Percentiles rank a stretch among this genome's conserved stretches.
phyloP scores from a whole-genome alignment of 2,888 invertebrate species.

The Seira ritae region DNA sequence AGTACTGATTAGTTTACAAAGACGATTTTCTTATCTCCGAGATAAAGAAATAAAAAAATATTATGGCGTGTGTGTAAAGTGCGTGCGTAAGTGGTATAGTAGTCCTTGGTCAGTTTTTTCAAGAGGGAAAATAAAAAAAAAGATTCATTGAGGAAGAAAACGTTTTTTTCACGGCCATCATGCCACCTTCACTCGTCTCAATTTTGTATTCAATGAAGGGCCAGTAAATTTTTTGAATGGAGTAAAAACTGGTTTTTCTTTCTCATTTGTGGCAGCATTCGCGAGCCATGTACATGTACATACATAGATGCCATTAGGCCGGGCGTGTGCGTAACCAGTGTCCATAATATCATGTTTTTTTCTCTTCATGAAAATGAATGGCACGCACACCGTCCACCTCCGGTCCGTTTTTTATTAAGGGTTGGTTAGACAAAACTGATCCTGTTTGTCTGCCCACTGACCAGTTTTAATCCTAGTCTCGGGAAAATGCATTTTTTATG shows the following conservation, averaged over 20 bases:
- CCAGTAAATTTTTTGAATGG: neutral
- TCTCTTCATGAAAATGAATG: constrained; percentile 12
- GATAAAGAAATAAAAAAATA: neutral
- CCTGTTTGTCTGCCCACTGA: neutral
- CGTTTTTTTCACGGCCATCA: neutral
- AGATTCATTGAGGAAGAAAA: neutral
- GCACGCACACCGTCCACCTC: constrained; percentile 7
- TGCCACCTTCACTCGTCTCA: constrained; percentile 27
- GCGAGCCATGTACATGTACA: too few species aligned
- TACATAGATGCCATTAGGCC: neutral
- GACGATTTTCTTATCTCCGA: too few species aligned
- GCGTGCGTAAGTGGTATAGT: constrained; percentile 13
- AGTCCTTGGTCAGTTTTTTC: constrained; percentile 31
- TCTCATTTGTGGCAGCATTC: neutral
- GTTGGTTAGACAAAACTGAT: constrained; percentile 10
- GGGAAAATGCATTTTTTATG: neutral
- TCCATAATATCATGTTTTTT: constrained; percentile 27
- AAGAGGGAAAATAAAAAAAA: neutral
- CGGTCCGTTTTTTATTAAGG: neutral
- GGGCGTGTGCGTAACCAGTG: neutral
- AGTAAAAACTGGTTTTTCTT: constrained; percentile 58
- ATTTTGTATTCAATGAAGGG: constrained; percentile 28
- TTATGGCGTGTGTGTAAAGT: constrained; percentile 4
- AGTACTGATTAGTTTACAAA: too few species aligned
- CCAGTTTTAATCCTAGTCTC: neutral